Evolutionary conservation across 2,797 vertebrate species (phyloP).

Genomic region (Toxotes lorentzi): DNA sequence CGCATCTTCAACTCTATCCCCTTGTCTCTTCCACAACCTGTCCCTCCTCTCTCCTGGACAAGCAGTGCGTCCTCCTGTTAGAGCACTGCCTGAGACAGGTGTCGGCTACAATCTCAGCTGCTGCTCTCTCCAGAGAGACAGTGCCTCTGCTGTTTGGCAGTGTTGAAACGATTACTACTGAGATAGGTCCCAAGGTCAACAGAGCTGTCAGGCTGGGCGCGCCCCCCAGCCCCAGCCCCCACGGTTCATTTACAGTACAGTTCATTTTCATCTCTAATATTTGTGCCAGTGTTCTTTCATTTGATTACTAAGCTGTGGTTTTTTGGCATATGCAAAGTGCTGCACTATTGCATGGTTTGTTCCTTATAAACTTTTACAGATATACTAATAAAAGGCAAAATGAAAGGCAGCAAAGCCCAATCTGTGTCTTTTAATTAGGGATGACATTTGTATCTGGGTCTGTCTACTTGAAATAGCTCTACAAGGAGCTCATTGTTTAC

Average conservation of each 20-base stretch:
- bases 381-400: slow-evolving; percentile 35
- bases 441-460: slow-evolving; percentile 38
- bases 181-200: slow-evolving; percentile 70
- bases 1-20: slow-evolving; percentile 23
- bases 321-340: slow-evolving; percentile 26
- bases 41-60: slow-evolving; percentile 27
- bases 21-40: slow-evolving; percentile 44
- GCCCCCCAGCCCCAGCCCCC: neutral
- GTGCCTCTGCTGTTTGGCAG: slow-evolving; percentile 15
- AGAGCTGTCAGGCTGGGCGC: slow-evolving; percentile 62
- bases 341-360: slow-evolving; percentile 28
- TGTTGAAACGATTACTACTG: slow-evolving; percentile 49
- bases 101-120: slow-evolving; percentile 61
- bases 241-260: too few relatives aligned
- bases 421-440: slow-evolving; percentile 47
- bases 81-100: slow-evolving; percentile 60
- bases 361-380: slow-evolving; percentile 64
- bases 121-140: slow-evolving; percentile 37
- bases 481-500: slow-evolving; percentile 32
- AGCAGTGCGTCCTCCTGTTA: slow-evolving; percentile 26
- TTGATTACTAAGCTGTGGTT: slow-evolving; percentile 46
- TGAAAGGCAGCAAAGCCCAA: slow-evolving; percentile 39
- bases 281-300: slow-evolving; percentile 46
- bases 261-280: slow-evolving; percentile 50
- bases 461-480: slow-evolving; percentile 33